These are phyloP conservation scores for Dasypolia templi DNA, from an alignment of 2,888 invertebrate genomes.

Conservation along the genomic window DNA sequence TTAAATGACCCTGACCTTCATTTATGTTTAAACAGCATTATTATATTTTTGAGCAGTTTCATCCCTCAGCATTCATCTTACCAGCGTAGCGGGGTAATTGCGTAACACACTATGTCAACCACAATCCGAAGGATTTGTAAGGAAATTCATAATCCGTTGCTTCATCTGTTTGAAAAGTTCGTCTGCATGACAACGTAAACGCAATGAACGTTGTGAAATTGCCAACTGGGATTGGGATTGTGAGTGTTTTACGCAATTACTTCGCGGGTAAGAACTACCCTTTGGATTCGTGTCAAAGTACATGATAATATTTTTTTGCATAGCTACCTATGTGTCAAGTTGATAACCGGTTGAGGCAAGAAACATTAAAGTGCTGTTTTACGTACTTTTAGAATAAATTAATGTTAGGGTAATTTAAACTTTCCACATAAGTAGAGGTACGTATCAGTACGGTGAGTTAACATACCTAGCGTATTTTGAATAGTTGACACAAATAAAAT, in stretches of 20 bases:
- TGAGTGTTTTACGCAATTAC: neutral
- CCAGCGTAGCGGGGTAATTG: too few species aligned
- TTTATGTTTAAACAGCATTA: neutral
- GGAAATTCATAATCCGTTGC: neutral
- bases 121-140: neutral
- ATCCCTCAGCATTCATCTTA: neutral
- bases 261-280: neutral
- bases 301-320: neutral
- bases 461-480: neutral
- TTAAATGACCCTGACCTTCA: neutral
- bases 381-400: neutral
- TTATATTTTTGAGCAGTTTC: neutral
- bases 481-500: slow-evolving; percentile 18
- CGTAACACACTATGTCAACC: neutral
- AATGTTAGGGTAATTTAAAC: neutral
- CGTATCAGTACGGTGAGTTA: neutral
- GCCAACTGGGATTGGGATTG: neutral
- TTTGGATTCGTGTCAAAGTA: neutral
- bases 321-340: too few species aligned
- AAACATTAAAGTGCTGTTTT: neutral
- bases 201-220: neutral
- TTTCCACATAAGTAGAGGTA: slow-evolving; percentile 9
- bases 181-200: neutral
- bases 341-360: neutral
- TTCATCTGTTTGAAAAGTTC: neutral